phyloP scores from a whole-genome alignment of 2,113 vertebrate genomes.

The Holacanthus passer region DNA sequence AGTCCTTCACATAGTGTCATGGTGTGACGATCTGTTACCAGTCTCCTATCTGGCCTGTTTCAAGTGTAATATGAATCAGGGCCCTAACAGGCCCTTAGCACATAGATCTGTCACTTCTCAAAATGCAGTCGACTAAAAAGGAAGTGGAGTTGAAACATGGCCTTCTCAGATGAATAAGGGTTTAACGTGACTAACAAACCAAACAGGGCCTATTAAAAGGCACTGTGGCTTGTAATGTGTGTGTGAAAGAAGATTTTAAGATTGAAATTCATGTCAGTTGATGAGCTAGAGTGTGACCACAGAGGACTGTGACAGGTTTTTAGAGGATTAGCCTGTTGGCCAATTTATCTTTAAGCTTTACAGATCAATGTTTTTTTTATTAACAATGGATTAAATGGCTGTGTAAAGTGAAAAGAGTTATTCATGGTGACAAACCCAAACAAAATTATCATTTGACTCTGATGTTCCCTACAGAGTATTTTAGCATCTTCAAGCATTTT shows the following conservation, averaged over 20 bases:
- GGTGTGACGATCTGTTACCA: constrained; percentile 74
- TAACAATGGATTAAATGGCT: constrained; percentile 1
- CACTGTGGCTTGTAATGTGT: no score
- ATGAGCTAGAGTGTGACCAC: constrained; percentile 5
- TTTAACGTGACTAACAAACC: constrained; percentile 46
- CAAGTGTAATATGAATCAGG: constrained; percentile 76
- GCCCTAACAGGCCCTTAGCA: constrained; percentile 63
- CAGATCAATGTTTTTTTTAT: neutral
- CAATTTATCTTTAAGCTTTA: neutral
- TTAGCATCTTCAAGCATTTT: no score
- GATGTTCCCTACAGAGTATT: no score
- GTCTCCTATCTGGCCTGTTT: constrained; percentile 74
- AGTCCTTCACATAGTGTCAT: constrained; percentile 77
- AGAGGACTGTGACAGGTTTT: neutral
- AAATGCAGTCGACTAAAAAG: constrained; percentile 54
- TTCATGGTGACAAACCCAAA: neutral
- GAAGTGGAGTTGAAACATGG: constrained; percentile 42
- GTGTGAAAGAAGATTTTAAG: constrained; percentile 25
- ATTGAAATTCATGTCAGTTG: constrained; percentile 1
- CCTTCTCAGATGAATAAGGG: constrained; percentile 1
- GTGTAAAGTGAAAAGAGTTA: neutral
- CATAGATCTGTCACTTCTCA: constrained; percentile 63
- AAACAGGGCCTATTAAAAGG: constrained; percentile 19
- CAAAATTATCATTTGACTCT: neutral
- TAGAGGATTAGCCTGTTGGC: neutral